Evolutionary conservation across 2,113 vertebrate genomes (phyloP), one percentile per base, ranked within the genome.

Genomic region (Neodon shergylaensis): DNA sequence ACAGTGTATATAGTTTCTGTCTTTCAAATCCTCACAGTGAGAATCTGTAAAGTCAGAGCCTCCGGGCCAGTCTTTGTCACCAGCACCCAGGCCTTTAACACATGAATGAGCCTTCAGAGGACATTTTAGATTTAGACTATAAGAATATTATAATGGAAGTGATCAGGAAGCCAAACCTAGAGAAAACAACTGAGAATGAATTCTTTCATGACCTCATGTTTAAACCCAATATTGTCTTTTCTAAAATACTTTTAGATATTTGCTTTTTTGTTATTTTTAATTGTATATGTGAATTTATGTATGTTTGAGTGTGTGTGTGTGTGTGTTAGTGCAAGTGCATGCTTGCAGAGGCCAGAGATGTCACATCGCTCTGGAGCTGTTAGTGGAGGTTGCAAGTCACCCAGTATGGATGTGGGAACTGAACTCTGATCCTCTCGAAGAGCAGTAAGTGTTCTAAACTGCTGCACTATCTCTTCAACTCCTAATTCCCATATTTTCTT

Each of bases 121-220:
- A 66, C 16, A 44, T 84, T 42, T 84, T 44, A 6, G 26, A 66
- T 24, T 61, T 39, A 65, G 39, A 44, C 7, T 12, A 0, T 84
- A 44, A 31, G 26, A 65, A 84, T 84, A 24, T 61, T 47, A 77
- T 36, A 49, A 86, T 82, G 33, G 90, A 74, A 61, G 72, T 39
- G 8, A 26, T 93, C 90, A 65, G 52, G 42, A 94, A 68, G 70
- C 85, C 14, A 94, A 90, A 91, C 77, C 31, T 54, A 28, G 28
- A 88, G 91, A 66, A 77, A 19, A 0, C 33, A 61, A 7, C 65
- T 26, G 52, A 93, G 52, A 96, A 82, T 28, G 31, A 92, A 83
- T 82, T 52, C 52, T 70, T 26, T 21, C 31, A 44, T 5, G 78
- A n/a, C 7, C 47, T 7, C 5, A 44, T 61, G 66, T 70, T 89